Evolutionary conservation across 1,140 invertebrate genomes (phyloP), one percentile per base, ranked within the genome.

Genomic region (Holcopasites calliopsidis): DNA sequence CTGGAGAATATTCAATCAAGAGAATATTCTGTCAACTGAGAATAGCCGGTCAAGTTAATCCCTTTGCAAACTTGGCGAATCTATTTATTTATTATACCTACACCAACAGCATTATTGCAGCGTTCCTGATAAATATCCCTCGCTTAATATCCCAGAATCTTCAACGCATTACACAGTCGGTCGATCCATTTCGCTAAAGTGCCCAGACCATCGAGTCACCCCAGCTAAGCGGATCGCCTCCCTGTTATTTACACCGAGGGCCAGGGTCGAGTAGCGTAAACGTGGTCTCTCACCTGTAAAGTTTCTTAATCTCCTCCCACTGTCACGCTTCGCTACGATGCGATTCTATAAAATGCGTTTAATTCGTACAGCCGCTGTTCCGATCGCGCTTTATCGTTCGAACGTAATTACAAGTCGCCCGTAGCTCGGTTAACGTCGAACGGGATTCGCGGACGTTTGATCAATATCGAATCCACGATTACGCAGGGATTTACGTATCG

Each of bases 141-240:
- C n/a, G n/a, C n/a, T 8, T 31, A n/a, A 31, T 31, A 13, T 57
- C 23, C 13, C 57, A 52, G 18, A 21, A 28, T 62, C 44, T 38
- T 72, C 26, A 6, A 31, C 11, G 57, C n/a, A n/a, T 31, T n/a
- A 40, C 26, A 50, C 10, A 18, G 49, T 71, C 44, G 21, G 13
- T 73, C 49, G 38, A 65, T 55, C 65, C 61, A 8, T 35, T n/a
- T n/a, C n/a, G n/a, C n/a, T n/a, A n/a, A 65, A 16, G 47, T 21
- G 28, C 35, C 64, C 40, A 1, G 44, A 35, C 28, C 38, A 28
- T 2, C n/a, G 49, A 61, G 65, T 73, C 52, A 65, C 10, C 33
- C n/a, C 28, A 8, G 38, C 31, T 65, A 61, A 73, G 60, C 49
- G 49, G 71, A 65, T 73, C 65, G 44, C 38, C 28, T 42, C 42